phyloP scores from a whole-genome alignment of 2,113 vertebrate species.

The Alexandromys fortis region DNA sequence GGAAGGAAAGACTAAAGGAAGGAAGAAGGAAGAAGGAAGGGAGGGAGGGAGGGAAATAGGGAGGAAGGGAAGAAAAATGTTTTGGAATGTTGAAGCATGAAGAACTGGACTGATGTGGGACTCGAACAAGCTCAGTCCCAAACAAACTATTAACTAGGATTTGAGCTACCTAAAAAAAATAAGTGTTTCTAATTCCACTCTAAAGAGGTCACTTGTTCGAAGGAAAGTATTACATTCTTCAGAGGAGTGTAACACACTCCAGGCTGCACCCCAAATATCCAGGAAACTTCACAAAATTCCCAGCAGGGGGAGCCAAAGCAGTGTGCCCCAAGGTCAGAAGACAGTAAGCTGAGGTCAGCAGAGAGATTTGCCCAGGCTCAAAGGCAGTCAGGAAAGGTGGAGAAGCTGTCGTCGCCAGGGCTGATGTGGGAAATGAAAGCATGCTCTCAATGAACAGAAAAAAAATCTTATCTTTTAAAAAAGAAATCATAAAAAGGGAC shows the following conservation, averaged over 20 bases:
- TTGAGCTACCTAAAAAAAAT: neutral
- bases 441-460: neutral
- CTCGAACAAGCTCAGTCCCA: neutral
- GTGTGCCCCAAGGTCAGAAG: neutral
- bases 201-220: neutral
- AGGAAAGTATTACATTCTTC: neutral
- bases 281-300: neutral
- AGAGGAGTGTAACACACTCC: neutral
- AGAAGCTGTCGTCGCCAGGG: neutral
- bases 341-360: neutral
- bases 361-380: neutral
- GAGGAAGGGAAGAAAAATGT: accelerated
- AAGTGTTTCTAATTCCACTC: neutral
- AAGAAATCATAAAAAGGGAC: neutral
- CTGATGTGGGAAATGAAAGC: neutral
- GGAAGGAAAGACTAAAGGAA: neutral
- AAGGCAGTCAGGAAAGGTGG: neutral
- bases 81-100: neutral
- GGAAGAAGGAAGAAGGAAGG: neutral
- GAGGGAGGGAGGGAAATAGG: no score
- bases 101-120: neutral
- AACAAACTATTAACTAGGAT: neutral
- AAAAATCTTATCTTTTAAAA: neutral
- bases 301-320: neutral
- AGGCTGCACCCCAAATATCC: neutral